Percentiles rank a stretch among this genome's conserved stretches.
phyloP scores from a whole-genome alignment of 1,140 invertebrate genomes.

The Polypedilum pembai region DNA sequence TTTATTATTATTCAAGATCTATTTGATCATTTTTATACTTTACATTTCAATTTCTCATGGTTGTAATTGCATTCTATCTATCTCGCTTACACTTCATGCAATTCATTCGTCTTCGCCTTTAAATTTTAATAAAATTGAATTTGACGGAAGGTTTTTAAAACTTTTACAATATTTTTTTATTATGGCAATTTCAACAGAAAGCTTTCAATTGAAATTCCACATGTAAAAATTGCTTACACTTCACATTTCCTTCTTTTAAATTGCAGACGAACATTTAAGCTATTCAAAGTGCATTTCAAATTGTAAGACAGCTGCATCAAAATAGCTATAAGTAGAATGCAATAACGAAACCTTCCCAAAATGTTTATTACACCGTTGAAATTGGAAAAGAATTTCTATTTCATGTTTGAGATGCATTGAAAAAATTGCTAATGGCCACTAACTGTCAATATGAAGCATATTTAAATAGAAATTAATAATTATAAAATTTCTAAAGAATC shows the following conservation, averaged over 20 bases:
- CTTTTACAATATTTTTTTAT: background rate
- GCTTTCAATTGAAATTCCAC: background rate
- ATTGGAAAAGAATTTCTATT: background rate
- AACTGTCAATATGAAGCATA: too few relatives aligned
- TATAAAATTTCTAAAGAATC: too few relatives aligned
- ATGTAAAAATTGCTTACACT: background rate
- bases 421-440: too few relatives aligned
- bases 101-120: too few relatives aligned
- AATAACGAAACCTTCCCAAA: background rate
- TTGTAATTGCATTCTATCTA: conserved; percentile 6
- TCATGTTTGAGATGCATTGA: too few relatives aligned
- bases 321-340: background rate
- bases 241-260: background rate
- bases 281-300: conserved; percentile 1
- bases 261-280: background rate
- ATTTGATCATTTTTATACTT: background rate
- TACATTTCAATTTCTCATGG: conserved; percentile 6
- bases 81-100: too few relatives aligned
- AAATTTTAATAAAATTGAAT: background rate
- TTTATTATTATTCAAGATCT: background rate
- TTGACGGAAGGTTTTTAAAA: conserved; percentile 8
- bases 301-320: background rate
- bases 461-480: too few relatives aligned
- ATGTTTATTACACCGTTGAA: background rate
- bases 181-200: conserved; percentile 7